Base-by-base conservation (phyloP, 2,797 vertebrate genomes). In the Myotis vivesi region DNA sequence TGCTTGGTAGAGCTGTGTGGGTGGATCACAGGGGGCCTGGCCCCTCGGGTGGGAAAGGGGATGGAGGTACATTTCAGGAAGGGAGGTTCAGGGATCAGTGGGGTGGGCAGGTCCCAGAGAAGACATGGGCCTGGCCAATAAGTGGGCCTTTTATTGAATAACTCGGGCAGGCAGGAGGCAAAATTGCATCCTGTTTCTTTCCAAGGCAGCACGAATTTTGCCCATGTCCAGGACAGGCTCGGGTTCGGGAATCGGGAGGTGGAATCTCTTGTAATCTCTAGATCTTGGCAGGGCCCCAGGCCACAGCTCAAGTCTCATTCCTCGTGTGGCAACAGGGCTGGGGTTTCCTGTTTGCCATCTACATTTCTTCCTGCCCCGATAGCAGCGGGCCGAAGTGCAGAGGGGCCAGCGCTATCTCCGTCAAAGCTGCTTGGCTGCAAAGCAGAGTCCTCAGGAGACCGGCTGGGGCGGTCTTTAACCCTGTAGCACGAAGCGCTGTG, bases 331-430 rank as follows among this genome's bases (percentile, higher is more conserved):
- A 89, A 41, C 19, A 36, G 75, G 76, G 41, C 84, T 80, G 77
- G 90, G 93, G 92, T 82, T 97, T 97, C 97, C 96, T 97, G 97
- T 96, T 96, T 94, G 94, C 92, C 77, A 59, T 5, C 23, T 10
- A 41, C 28, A n/a, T 72, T 44, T 71, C 96, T 94, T 95, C 93
- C 94, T 88, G 81, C 53, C 87, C 64, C 6, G 3, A 10, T 73
- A 3, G 3, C 25, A 91, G 33, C 11, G 41, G 16, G 0, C 84
- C 23, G 51, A 28, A 44, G 57, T 3, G 6, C 49, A 6, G 1
- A 23, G 30, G 68, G 33, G 68, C 53, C 25, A 66, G 76, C 19
- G 8, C 20, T 17, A 0, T 87, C 91, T 91, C 30, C 66, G 36
- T 25, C 22, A 3, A 25, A 83, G 80, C 16, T 59, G 44, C 92